Base-by-base conservation (phyloP, 1,140 invertebrate genomes). In the Diprion similis region DNA sequence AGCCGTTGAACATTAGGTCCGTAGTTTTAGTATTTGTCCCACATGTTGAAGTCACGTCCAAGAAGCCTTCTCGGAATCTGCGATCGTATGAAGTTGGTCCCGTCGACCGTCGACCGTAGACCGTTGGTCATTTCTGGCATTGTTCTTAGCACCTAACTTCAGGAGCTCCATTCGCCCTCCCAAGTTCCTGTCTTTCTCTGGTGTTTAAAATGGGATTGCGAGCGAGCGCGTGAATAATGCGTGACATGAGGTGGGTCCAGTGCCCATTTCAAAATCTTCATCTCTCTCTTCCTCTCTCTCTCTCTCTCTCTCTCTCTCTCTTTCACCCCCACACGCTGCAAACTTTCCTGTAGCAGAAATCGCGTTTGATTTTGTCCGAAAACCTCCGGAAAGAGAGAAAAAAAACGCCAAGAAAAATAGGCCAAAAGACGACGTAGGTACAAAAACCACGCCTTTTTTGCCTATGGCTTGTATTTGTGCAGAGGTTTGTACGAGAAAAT, bases 91-190 rank as follows among this genome's bases (percentile, higher is more conserved):
- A 37, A 46, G 68, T 68, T 48, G 47, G 37, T 18, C 17, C 67
- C 68, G 70, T 59, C 51, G 51, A 2, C 51, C 11, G 51, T 59
- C 51, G 11, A 11, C 51, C 51, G 51, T 59, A 1, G 51, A n/a
- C 51, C 51, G 66, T 51, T 70, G 18, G 64, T 46, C 65, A 48
- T 65, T 19, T 66, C 46, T 71, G 66, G 73, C 71, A 73, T 75
- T 75, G 71, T 77, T 77, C 73, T 77, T 74, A 70, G 71, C 68
- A 37, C 24, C 46, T 69, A 37, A 37, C 24, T 37, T 37, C 24
- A 37, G 24, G 24, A 37, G 24, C 24, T 66, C 37, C 65, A n/a
- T 19, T 69, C 46, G 70, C 45, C 13, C 59, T 71, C 37, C 47
- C 8, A 19, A 37, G 3, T 45, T 17, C 68, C 68, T 65, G 13